phyloP scores from a whole-genome alignment of 2,797 vertebrate species.

The Bradypodion pumilum region DNA sequence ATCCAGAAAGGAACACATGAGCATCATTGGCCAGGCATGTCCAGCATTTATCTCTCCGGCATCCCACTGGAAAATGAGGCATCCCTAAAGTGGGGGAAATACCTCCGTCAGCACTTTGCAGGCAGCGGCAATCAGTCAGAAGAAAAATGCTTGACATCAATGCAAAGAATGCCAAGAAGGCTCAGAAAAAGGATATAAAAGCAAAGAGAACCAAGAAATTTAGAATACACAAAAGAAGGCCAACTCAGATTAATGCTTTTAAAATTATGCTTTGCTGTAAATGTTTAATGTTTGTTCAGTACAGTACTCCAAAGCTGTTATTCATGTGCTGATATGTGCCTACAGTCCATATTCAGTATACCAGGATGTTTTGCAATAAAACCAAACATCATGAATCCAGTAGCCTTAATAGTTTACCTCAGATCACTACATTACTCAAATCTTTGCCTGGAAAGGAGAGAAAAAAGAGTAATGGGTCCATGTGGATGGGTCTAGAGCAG shows the following conservation, averaged over 20 bases:
- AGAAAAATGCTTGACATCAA: constrained; percentile 62
- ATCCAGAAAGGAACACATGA: constrained; percentile 15
- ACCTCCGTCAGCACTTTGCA: constrained; percentile 60
- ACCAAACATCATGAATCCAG: neutral
- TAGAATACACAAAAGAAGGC: constrained; percentile 25
- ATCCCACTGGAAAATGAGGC: constrained; percentile 35
- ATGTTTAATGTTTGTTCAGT: no score
- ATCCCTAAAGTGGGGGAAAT: constrained; percentile 35
- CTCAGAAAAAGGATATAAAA: constrained; percentile 41
- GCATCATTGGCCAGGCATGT: neutral
- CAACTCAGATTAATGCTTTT: neutral
- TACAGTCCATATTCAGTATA: neutral
- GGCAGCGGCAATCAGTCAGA: constrained; percentile 55
- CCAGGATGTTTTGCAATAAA: neutral
- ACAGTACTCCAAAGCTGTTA: no score
- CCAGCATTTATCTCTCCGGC: constrained; percentile 23
- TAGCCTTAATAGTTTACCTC: neutral
- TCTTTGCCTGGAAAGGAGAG: neutral
- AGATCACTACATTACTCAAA: neutral
- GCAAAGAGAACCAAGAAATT: constrained; percentile 46
- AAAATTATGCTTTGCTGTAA: neutral
- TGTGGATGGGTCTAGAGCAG: neutral
- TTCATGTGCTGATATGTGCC: no score
- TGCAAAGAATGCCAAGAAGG: constrained; percentile 57
- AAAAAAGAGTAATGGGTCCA: no score